phyloP scores from a whole-genome alignment of 2,888 invertebrate genomes.

The Strigamia maritima region DNA sequence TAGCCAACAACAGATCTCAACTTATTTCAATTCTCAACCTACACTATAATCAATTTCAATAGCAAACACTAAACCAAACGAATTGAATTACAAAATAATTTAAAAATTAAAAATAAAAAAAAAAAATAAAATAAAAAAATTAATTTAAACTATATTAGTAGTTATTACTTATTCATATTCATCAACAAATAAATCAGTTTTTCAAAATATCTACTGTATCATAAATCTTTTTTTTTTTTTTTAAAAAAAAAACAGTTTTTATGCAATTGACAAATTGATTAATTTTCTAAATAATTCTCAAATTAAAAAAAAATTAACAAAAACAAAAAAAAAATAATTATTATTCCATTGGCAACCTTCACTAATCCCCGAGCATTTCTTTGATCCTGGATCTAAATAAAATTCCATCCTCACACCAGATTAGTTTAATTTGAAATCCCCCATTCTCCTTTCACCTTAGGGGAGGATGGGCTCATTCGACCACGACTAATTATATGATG shows the following conservation, averaged over 20 bases:
- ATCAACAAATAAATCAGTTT: too few species aligned
- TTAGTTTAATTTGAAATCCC: conserved; percentile 16
- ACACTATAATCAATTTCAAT: conserved; percentile 9
- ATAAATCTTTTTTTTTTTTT: too few species aligned
- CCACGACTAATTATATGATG: conserved; percentile 23
- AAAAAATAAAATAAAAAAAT: too few species aligned
- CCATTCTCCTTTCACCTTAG: neutral
- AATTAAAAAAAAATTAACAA: neutral
- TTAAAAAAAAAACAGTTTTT: too few species aligned
- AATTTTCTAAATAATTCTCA: too few species aligned
- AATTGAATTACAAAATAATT: neutral
- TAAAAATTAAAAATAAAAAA: neutral
- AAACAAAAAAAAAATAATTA: too few species aligned
- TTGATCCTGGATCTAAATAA: conserved; percentile 23
- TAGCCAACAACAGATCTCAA: neutral
- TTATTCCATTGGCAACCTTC: neutral
- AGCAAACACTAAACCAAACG: neutral
- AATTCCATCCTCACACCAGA: conserved; percentile 13
- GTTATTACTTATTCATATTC: too few species aligned
- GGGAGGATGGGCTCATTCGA: conserved; percentile 4
- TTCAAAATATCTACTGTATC: too few species aligned
- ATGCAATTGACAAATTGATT: too few species aligned
- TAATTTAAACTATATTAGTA: too few species aligned
- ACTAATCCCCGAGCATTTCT: conserved; percentile 2
- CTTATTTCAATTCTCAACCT: neutral